Evolutionary conservation across 2,888 invertebrate genomes (phyloP).

Genomic region (Macaria liturata): DNA sequence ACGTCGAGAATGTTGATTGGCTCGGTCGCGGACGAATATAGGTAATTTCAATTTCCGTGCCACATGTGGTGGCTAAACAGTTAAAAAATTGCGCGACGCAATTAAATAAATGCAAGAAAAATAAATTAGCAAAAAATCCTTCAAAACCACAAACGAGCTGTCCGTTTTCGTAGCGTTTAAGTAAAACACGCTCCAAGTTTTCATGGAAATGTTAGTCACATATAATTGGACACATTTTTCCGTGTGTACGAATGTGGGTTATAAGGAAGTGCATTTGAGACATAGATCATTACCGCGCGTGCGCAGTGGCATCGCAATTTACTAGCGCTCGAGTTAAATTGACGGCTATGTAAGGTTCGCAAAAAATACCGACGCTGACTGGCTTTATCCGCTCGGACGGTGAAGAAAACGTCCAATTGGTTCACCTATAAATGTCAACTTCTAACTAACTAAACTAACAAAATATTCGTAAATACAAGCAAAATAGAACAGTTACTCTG

Average conservation of each 20-base stretch:
- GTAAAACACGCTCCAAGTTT: constrained; percentile 42
- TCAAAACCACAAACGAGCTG: constrained; percentile 25
- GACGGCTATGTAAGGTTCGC: constrained; percentile 29
- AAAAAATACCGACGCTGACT: constrained; percentile 21
- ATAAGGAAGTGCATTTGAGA: constrained; percentile 56
- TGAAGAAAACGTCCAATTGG: too few relatives aligned
- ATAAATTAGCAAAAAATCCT: constrained; percentile 33
- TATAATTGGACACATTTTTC: constrained; percentile 53
- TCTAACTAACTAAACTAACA: too few relatives aligned
- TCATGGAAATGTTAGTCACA: constrained; percentile 59
- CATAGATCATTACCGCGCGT: constrained; percentile 46
- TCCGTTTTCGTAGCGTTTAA: constrained; percentile 31
- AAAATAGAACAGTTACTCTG: too few relatives aligned
- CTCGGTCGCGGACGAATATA: constrained; percentile 12
- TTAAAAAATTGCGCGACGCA: constrained; percentile 13
- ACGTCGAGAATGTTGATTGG: constrained; percentile 20
- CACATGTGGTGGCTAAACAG: constrained; percentile 3
- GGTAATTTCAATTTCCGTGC: constrained; percentile 18
- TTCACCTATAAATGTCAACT: too few relatives aligned
- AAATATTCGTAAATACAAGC: too few relatives aligned
- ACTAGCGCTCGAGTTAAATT: constrained; percentile 39
- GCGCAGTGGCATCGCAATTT: constrained; percentile 44
- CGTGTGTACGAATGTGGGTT: constrained; percentile 38
- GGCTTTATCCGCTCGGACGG: too few relatives aligned
- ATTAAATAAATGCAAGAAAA: constrained; percentile 27